Evolutionary conservation across 2,113 vertebrate species (phyloP), one percentile per base, ranked within the genome.

Genomic region (Hypocryptadius cinnamomeus): DNA sequence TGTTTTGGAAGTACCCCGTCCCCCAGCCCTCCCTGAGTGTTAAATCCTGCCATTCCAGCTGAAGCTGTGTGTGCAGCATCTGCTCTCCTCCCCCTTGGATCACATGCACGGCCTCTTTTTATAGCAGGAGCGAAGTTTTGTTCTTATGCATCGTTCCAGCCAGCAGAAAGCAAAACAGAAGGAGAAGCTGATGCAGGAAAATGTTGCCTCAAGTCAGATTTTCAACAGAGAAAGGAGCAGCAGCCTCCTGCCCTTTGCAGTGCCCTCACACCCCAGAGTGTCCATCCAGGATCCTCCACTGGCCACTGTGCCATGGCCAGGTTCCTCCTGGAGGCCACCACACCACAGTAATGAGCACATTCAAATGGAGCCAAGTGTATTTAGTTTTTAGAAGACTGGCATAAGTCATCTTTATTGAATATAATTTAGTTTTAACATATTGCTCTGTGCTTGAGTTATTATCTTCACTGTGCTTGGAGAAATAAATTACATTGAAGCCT

Each of bases 381-480:
- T 94, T 90, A 80, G 91, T 95, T 95, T 96, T 90, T 27, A 93
- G 94, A 97, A 97, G 95, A 97, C 91, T 94, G 96, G 96, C 95
- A 96, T 96, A 97, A 97, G 96, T 95, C 95, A 95, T 96, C 93
- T 91, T 96, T 97, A 96, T 96, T 97, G 96, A 96, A 96, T 93
- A 95, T 97, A 97, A 97, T 97, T 97, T 97, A 92, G 93, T 97
- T 97, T 97, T 97, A 97, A 97, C 96, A 97, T 97, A 97, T 97
- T 97, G 95, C 95, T 97, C 92, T 90, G 73, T 61, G 90, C 95
- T 94, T 97, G 96, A 97, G 95, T 96, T 97, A 97, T 97, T 97
- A 97, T 97, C 95, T 97, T 94, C 94, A 97, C 90, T 94, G 92
- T 91, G 92, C 97, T 96, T 92, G 92, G 92, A 95, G 95, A 97